Evolutionary conservation across 2,113 vertebrate species (phyloP).

Genomic region (Varanus salvator): DNA sequence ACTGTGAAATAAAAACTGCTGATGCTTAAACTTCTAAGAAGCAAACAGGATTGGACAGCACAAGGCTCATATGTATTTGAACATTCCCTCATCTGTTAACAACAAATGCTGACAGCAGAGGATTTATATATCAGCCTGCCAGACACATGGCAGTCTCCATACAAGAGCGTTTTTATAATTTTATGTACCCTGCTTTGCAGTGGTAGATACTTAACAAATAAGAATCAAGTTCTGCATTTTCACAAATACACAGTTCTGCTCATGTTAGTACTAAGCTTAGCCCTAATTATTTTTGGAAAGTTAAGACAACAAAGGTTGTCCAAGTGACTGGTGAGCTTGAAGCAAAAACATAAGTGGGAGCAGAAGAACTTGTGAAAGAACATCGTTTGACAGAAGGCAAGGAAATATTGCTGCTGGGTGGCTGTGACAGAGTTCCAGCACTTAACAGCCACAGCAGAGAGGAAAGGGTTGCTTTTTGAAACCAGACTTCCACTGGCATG

Average conservation of each 20-base stretch:
- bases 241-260: background rate
- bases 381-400: background rate
- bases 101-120: background rate
- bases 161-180: background rate
- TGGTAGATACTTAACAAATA: no score
- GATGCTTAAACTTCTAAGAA: background rate
- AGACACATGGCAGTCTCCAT: background rate
- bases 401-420: background rate
- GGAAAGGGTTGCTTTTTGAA: background rate
- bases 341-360: background rate
- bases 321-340: background rate
- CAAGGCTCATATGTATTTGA: background rate
- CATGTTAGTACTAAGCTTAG: background rate
- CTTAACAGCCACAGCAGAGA: background rate
- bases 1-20: background rate
- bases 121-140: background rate
- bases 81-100: background rate
- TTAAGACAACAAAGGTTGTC: background rate
- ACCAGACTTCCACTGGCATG: background rate
- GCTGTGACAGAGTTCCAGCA: background rate
- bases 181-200: background rate
- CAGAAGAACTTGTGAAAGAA: background rate
- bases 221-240: no score
- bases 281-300: background rate
- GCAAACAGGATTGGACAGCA: background rate